Evolutionary conservation across 2,888 invertebrate genomes (phyloP), one percentile per base, ranked within the genome.

Genomic region (Onchidella celtica): DNA sequence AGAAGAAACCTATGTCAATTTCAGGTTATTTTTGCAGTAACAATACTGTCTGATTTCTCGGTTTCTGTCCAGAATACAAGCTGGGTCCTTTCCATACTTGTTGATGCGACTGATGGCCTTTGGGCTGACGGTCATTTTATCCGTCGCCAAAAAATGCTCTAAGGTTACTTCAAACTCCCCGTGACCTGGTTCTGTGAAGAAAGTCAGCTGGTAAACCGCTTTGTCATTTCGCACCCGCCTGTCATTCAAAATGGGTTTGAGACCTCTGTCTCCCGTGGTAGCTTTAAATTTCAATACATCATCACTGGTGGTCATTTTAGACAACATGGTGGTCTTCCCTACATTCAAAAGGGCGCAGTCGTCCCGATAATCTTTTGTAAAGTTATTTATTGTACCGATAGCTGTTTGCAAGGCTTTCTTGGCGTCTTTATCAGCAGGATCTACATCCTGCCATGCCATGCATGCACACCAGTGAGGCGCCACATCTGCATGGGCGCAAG

Each of bases 391-490:
- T 1, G 70, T 24, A 0, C 27, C 79, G 34, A 79, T 14, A 0
- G 79, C 79, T 0, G 63, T 34, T 21, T 47, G 72, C 2, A 65
- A n/a, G 29, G 95, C 96, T 0, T 96, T 95, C 29, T 94, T 93
- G 0, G 91, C 84, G n/a, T 95, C 95, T 17, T 95, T 90, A 55
- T 95, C 94, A 0, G 93, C 90, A 0, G 93, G 83, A 1, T 95
- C 92, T 0, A 97, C 93, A 75, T 95, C 94, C 85, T 95, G 93
- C 98, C 98, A 98, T 21, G 95, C 95, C 0, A 98, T 94, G 91
- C 99, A 99, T 0, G 97, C 96, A 92, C 99, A 99, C 98, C 98
- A 99, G 92, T 99, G 98, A 0, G 98, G 96, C 91, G 97, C 97
- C 82, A 99, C 97, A 79, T 96, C 97, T 0, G 98, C 98, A 92